These are phyloP conservation scores for Ameiurus melas DNA, from an alignment of 2,113 vertebrate genomes.

Conservation along the genomic window DNA sequence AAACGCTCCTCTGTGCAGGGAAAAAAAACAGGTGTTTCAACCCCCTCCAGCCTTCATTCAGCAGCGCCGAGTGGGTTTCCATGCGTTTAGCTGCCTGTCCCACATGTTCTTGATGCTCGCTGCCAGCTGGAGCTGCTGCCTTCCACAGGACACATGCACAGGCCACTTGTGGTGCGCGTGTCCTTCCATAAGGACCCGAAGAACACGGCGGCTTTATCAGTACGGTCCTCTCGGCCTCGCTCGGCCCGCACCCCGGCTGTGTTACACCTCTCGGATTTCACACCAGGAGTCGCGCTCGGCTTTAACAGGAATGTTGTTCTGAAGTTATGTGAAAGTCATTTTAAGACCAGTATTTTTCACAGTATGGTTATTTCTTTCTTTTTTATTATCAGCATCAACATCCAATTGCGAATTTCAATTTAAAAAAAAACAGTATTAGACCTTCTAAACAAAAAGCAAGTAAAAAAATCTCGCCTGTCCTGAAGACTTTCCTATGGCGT, in stretches of 20 bases:
- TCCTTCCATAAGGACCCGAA: slow-evolving; percentile 27
- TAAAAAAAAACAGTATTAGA: neutral
- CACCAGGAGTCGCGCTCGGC: slow-evolving; percentile 12
- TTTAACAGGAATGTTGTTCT: neutral
- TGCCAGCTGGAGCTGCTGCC: slow-evolving; percentile 43
- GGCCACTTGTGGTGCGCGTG: slow-evolving; percentile 47
- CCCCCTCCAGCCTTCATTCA: slow-evolving; percentile 31
- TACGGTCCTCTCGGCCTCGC: neutral
- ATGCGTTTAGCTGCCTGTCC: slow-evolving; percentile 35
- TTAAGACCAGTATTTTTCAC: neutral
- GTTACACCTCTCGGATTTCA: slow-evolving; percentile 43
- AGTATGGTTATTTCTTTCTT: neutral
- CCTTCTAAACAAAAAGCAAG: neutral
- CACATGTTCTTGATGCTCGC: slow-evolving; percentile 48
- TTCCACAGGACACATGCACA: slow-evolving; percentile 50
- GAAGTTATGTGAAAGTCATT: neutral
- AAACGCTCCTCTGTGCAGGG: slow-evolving; percentile 53
- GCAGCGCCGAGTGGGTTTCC: slow-evolving; percentile 38
- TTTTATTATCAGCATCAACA: neutral
- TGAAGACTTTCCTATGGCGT: neutral
- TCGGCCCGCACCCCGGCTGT: neutral
- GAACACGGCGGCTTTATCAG: slow-evolving; percentile 46
- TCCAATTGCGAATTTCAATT: neutral
- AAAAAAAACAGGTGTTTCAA: slow-evolving; percentile 56
- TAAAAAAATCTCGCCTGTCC: neutral